Base-by-base conservation (phyloP, 2,888 invertebrate genomes). In the Archips xylosteana region DNA sequence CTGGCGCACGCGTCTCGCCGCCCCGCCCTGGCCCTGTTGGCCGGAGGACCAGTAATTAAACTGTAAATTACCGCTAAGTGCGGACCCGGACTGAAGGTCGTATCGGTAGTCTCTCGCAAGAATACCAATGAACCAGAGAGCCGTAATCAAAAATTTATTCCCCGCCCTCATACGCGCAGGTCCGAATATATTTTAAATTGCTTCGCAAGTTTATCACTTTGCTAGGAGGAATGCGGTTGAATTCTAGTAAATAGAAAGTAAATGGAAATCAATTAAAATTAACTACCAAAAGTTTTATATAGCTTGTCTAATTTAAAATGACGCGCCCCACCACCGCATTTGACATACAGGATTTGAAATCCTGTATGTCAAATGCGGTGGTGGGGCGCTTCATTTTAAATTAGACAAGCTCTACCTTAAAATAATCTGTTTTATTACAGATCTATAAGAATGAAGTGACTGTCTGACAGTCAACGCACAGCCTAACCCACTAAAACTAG, bases 1-100 rank as follows among this genome's bases (percentile, higher is more conserved):
- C 32, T 13, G 66, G 77, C 77, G 78, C 70, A 69, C 32, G 63
- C 62, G 63, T 32, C 49, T n/a, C 47, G 4, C 45, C 15, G 39
- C 32, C 47, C 63, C 49, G 10, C 59, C 57, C 54, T 47, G 45
- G 32, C 63, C 59, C 64, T 62, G 60, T 15, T 61, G 60, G 13
- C 70, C 69, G 71, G 76, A 75, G 83, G 82, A 82, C 83, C 86
- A 87, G 91, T 92, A 92, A 92, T 92, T 92, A 92, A 92, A 91
- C 91, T 91, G 92, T 92, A 91, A 92, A 92, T 92, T 92, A 91
- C 87, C 84, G 85, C 88, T 89, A 90, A 92, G 90, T 90, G 89
- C 87, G 87, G 86, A 87, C 87, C 88, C 88, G 82, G 84, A 76
- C 83, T 84, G 87, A 89, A 92, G 90, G 91, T 90, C 91, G 90